Base-by-base conservation (phyloP, 2,797 vertebrate species). In the Rhabdomys pumilio region DNA sequence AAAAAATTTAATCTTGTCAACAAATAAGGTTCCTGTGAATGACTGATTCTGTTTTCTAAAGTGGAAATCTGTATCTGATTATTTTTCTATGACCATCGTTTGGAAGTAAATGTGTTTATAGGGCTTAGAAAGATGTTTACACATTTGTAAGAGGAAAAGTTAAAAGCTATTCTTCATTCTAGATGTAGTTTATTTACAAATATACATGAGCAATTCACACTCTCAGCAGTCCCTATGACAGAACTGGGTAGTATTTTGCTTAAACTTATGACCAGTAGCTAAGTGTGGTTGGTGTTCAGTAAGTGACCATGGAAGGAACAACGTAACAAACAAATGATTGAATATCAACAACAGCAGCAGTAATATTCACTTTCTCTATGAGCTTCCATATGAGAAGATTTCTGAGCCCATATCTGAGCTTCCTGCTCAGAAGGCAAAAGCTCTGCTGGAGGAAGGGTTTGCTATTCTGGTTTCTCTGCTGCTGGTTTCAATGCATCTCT, bases 1-100 rank as follows among this genome's bases (percentile, higher is more conserved):
- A 63, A 88, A 63, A 88, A 96, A 93, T 47, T 92, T 95, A 91
- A 96, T 97, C 84, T 96, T 88, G 65, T 89, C 82, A 90, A 90
- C 61, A 97, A 95, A 83, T 89, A 87, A 9, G 2, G 0, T 90
- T 57, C 22, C 67, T 86, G 1, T 12, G 80, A 87, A 79, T 93
- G 47, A 61, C 77, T 87, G 3, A 55, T 96, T 92, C 76, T 91
- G n/a, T 95, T 97, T 95, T 63, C 38, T 65, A 96, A 90, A 84
- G 41, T 69, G 26, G 94, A 97, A 85, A 87, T 93, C 17, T 93
- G 86, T 93, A 90, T 85, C 89, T 93, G 73, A 41, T 85, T 93
- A 41, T 89, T 83, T 86, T 93, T 93, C 80, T 93, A 31, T 76
- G 94, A 55, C 34, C 44, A 63, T 93, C 7, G 84, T 67, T 91